Base-by-base conservation (phyloP, 2,888 invertebrate genomes). In the Leptinotarsa tumamoca region DNA sequence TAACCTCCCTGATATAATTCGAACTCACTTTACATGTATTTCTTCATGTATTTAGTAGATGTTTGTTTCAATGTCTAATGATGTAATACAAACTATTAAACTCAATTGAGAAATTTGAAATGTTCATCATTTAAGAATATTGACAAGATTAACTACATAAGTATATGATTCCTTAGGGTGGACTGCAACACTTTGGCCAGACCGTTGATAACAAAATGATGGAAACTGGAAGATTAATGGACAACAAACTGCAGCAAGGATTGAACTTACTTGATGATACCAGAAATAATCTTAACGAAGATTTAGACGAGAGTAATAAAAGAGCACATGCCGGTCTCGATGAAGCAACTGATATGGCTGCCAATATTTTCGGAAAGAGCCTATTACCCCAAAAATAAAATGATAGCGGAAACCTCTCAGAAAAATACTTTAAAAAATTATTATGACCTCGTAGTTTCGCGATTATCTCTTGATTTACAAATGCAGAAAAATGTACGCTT, bases 301-400 rank as follows among this genome's bases (percentile, higher is more conserved):
- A 76, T 61, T 21, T 80, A 33, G 82, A 82, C 4, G 83, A 83
- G 72, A 74, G 73, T 18, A 83, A 83, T 54, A 83, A 84, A 76
- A 77, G 80, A 68, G 82, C 82, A 4, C 83, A 83, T 68, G 82
- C 83, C 23, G 84, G 83, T 33, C 71, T 84, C 0, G 84, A 84
- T 61, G 84, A 84, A n/a, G 76, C 78, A 2, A 76, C 79, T 23
- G 79, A 80, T 68, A 68, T 80, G 10, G 81, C 83, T 4, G 74
- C 79, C 27, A 80, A 80, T 75, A 74, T 84, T 73, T 81, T 84
- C 54, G 81, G 80, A 21, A 84, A 68, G 27, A 68, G 63, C n/a
- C 69, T 84, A 56, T 75, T 83, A 63, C 79, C 78, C 21, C 72
- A 78, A 49, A 80, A 80, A 77, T 80, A 76, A 78, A 77, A 61